These are phyloP conservation scores for Pseudochaenichthys georgianus DNA, from an alignment of 2,797 vertebrate genomes.

Conservation along the genomic window DNA sequence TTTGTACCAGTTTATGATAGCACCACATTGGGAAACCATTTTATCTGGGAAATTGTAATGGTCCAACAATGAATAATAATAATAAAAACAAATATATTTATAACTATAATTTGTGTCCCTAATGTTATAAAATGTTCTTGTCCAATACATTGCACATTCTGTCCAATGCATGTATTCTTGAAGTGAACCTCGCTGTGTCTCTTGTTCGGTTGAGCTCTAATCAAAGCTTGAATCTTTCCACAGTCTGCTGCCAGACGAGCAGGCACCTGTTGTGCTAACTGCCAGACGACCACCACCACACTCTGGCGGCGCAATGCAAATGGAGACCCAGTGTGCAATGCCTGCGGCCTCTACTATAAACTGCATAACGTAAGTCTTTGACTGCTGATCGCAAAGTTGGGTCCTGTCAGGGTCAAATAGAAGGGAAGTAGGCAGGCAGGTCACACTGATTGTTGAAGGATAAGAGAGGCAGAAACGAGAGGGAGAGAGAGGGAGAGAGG, in stretches of 20 bases:
- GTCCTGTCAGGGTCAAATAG: constrained; percentile 47
- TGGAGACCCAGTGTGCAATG: constrained; percentile 98
- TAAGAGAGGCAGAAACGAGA: constrained; percentile 33
- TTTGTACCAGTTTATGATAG: neutral
- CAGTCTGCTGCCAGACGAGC: constrained; percentile 97
- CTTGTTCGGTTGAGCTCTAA: constrained; percentile 16
- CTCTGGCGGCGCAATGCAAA: constrained; percentile 98
- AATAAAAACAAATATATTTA: neutral
- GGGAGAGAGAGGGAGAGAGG: constrained; percentile 28
- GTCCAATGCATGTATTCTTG: neutral
- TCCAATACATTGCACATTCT: neutral
- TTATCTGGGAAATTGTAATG: no score
- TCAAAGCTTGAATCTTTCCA: constrained; percentile 47
- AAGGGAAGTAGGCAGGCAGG: constrained; percentile 55
- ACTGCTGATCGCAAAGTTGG: constrained; percentile 16
- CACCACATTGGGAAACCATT: neutral
- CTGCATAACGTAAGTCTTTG: constrained; percentile 95
- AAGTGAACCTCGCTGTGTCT: neutral
- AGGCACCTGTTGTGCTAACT: constrained; percentile 98
- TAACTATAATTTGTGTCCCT: no score
- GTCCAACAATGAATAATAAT: neutral
- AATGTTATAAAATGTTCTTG: no score
- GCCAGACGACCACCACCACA: constrained; percentile 97
- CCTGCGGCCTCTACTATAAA: constrained; percentile 99
- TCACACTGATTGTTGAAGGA: constrained; percentile 63